phyloP scores from a whole-genome alignment of 2,113 vertebrate genomes.

The Pteronura brasiliensis region DNA sequence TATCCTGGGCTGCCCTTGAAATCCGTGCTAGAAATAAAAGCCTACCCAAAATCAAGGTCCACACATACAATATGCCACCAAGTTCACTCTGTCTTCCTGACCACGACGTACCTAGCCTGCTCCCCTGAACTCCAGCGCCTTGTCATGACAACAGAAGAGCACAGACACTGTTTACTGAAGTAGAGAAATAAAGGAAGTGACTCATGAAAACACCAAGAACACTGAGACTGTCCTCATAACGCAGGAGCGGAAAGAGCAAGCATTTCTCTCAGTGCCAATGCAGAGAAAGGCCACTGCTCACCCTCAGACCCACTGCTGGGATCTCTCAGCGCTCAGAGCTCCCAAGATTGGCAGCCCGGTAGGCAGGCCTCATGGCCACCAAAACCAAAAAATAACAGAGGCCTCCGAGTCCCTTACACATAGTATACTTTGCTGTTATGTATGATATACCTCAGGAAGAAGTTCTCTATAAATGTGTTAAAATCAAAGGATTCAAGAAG shows the following conservation, averaged over 20 bases:
- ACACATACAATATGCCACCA: background rate
- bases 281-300: background rate
- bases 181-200: background rate
- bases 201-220: background rate
- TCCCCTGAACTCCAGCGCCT: background rate
- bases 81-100: background rate
- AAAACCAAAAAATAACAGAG: background rate
- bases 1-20: background rate
- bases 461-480: background rate
- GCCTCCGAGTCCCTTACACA: background rate
- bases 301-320: background rate
- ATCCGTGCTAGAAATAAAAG: background rate
- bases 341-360: background rate
- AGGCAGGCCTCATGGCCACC: background rate
- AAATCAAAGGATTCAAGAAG: background rate
- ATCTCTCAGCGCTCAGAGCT: background rate
- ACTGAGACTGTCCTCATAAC: background rate
- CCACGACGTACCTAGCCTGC: background rate
- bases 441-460: background rate
- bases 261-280: background rate
- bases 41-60: background rate
- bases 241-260: background rate
- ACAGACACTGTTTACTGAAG: background rate
- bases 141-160: background rate
- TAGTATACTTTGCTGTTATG: background rate